Base-by-base conservation (phyloP, 2,113 vertebrate genomes). In the Nyctibius bracteatus region DNA sequence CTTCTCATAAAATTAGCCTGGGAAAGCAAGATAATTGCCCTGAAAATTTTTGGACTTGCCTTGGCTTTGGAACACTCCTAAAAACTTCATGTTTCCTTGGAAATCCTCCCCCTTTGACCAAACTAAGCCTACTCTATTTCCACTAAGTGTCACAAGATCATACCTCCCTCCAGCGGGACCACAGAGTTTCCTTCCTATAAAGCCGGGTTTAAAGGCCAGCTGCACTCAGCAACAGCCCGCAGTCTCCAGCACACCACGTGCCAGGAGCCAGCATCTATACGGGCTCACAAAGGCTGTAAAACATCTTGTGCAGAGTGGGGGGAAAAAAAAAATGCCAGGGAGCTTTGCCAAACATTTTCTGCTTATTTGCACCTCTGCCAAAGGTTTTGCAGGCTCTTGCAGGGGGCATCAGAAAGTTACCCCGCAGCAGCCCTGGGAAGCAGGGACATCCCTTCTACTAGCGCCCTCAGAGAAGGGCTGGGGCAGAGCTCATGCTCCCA, bases 231-330 rank as follows among this genome's bases (percentile, higher is more conserved):
- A 90, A 21, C 87, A 97, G 95, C 92, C 97, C 70, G 79, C 96
- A 79, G 96, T 73, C 95, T 97, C 97, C 96, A 97, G 96, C 96
- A 97, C 92, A 88, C 83, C 90, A 91, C 90, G 96, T 95, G 98
- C 98, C 97, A 98, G 96, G 93, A 98, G 93, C 97, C 96, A 98
- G 97, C 92, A 94, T 97, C 98, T 97, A 97, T 91, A 95, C 30
- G 54, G 95, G 95, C 98, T 97, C 98, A 95, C 81, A 97, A 97
- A 98, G 97, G 95, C 98, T 97, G 97, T 97, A 98, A 98, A 98
- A 98, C 93, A 94, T 96, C 97, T 97, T 97, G 97, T 91, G 94
- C 95, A 57, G 94, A 33, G 35, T 54, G 21, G 77, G 78, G 73
- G 63, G 37, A 9, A 24, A 18, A 25, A 71, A 35, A 88, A 88